A percentile compares a stretch with the other conserved stretches of the same genome.
Evolutionary conservation across 2,113 vertebrate species (phyloP).

Genomic region (Procavia capensis): DNA sequence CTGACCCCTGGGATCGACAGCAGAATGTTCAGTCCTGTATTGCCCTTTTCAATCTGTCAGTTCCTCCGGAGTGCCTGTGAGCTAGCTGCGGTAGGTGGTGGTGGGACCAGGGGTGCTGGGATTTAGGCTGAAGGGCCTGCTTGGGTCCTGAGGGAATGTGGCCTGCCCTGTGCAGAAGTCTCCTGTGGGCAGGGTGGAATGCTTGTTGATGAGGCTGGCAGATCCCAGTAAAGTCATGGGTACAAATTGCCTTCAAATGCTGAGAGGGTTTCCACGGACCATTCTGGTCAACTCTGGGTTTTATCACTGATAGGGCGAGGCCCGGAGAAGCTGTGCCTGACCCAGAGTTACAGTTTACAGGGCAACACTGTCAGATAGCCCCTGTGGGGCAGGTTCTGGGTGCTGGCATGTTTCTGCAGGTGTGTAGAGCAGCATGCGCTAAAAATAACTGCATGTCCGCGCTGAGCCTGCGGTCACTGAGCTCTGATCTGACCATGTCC

Average conservation of each 20-base stretch:
- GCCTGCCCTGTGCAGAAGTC: background rate
- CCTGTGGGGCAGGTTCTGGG: no score
- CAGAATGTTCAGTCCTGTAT: background rate
- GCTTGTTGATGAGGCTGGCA: background rate
- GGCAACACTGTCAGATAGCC: no score
- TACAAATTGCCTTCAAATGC: background rate
- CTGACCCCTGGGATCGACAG: fast-evolving
- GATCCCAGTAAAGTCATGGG: background rate
- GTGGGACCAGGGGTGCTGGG: background rate
- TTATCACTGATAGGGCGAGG: no score
- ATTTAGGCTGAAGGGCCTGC: background rate
- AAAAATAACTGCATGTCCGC: no score
- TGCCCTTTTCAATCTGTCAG: background rate
- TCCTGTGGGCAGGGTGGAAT: background rate
- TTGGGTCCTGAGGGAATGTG: background rate
- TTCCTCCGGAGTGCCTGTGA: background rate
- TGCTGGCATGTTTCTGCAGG: no score
- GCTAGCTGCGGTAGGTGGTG: background rate
- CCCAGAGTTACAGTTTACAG: no score
- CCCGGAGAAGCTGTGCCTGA: no score
- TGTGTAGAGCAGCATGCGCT: no score
- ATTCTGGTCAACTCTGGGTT: no score
- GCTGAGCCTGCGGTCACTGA: no score
- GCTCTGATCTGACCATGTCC: no score
- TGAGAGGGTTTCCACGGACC: no score